phyloP scores from a whole-genome alignment of 2,797 vertebrate species.

The Arvicola amphibius region DNA sequence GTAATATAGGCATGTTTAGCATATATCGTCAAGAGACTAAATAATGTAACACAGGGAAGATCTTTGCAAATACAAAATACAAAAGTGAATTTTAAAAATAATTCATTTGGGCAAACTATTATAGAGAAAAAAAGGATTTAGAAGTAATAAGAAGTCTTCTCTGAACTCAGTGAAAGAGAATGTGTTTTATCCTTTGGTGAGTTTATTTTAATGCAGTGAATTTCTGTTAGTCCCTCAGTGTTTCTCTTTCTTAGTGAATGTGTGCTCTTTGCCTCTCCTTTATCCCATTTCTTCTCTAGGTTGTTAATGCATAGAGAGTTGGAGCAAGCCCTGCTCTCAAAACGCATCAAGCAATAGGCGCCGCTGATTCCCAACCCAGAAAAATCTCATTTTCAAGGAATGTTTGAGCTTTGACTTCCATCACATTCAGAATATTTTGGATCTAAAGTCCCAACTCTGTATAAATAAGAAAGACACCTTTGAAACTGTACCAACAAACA shows the following conservation, averaged over 20 bases:
- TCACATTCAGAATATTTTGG: conserved; percentile 59
- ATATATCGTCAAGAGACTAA: neutral
- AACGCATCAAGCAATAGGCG: conserved; percentile 53
- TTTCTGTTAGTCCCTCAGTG: neutral
- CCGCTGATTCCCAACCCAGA: conserved; percentile 55
- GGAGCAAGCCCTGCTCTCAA: conserved; percentile 56
- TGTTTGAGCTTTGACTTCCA: conserved; percentile 57
- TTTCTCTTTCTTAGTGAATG: neutral
- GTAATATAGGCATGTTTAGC: neutral
- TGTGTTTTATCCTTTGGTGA: neutral
- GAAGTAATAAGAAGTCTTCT: conserved; percentile 3
- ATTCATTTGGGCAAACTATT: neutral
- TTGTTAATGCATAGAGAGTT: conserved; percentile 24
- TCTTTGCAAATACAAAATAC: neutral
- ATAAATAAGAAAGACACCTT: conserved; percentile 63
- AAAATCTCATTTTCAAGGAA: conserved; percentile 75
- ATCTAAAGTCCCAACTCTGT: conserved; percentile 54
- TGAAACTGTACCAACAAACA: conserved; percentile 41
- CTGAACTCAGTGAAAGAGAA: conserved; percentile 8
- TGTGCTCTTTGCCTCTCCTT: neutral
- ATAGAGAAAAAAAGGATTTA: neutral
- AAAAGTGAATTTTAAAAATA: neutral
- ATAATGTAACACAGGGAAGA: neutral
- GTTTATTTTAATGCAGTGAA: conserved; percentile 21
- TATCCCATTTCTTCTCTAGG: conserved; percentile 16